Evolutionary conservation across 2,888 invertebrate genomes (phyloP).

Genomic region (Eristalis arbustorum): DNA sequence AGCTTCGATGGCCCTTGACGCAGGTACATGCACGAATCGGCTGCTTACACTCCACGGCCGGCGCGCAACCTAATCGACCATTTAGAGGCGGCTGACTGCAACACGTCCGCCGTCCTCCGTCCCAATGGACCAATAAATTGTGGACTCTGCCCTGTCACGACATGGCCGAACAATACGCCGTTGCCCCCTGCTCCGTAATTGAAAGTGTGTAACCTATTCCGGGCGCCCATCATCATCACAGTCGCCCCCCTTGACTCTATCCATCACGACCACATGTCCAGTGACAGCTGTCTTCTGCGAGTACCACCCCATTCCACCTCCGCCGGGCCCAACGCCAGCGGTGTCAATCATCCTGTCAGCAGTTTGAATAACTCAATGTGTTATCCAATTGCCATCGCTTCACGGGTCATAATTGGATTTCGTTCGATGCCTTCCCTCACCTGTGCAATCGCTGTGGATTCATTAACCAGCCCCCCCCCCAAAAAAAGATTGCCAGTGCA

Average conservation of each 20-base stretch:
- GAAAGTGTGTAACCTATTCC: conserved; percentile 50
- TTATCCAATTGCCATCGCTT: conserved; percentile 59
- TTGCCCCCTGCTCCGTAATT: conserved; percentile 26
- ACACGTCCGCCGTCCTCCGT: not conserved
- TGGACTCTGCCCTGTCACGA: conserved; percentile 21
- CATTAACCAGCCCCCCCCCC: conserved; percentile 20
- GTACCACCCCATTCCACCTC: not conserved
- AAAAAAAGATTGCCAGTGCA: not conserved
- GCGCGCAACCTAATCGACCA: conserved; percentile 13
- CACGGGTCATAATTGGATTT: conserved; percentile 57
- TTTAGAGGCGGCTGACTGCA: not conserved
- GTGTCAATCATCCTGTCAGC: conserved; percentile 57
- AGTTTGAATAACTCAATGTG: conserved; percentile 53
- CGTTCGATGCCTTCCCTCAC: not conserved
- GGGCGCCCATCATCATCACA: conserved; percentile 4
- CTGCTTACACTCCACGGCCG: not conserved
- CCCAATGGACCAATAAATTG: conserved; percentile 53
- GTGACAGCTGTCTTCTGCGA: conserved; percentile 1
- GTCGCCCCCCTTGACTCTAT: not conserved
- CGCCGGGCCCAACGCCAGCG: not conserved
- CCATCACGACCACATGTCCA: conserved; percentile 28
- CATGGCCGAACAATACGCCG: not conserved
- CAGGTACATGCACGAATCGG: not conserved
- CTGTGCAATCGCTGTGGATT: not conserved
- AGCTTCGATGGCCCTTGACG: not conserved